Base-by-base conservation (phyloP, 2,113 vertebrate genomes). In the Odocoileus virginianus region DNA sequence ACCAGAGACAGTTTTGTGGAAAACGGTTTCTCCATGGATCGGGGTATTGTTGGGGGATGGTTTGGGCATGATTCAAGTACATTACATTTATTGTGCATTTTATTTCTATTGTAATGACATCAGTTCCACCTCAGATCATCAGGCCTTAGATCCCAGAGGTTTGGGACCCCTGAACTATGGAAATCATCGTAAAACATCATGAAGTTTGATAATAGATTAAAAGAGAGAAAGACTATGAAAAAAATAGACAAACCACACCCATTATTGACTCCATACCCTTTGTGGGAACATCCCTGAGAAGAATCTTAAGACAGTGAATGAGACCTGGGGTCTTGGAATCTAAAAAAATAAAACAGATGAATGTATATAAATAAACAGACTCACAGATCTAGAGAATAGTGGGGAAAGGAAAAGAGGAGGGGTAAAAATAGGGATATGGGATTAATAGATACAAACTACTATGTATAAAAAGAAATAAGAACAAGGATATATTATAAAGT, bases 181-280 rank as follows among this genome's bases (percentile, higher is more conserved):
- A 87, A 91, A 57, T 45, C 16, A 57, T 85, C 6, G 15, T 55
- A 85, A 96, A 96, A 82, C 57, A 33, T 47, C 43, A 79, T 52
- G 9, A 83, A 89, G 14, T 30, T 81, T 74, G 5, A 33, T 15
- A 19, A 64, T 19, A 36, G 43, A 55, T 76, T n/a, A 30, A 55
- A 83, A 79, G 57, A 74, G n/a, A 90, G 12, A 50, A 55, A 54
- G 82, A 36, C 16, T 36, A 5, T 50, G 71, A 64, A 87, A 54
- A 4, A 50, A 50, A 7, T 4, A 28, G 60, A 76, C 33, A 64
- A 11, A 0, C 23, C 45, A 8, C 3, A 14, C 33, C 16, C 15
- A 17, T 0, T 28, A 43, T 30, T 74, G 19, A 85, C 43, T 47
- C 16, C 61, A 5, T 21, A n/a, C 1, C 12, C 16, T 2, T 36